Percentiles rank a stretch among this genome's conserved stretches.
Conservation (phyloP, 2,797 vertebrate genomes). For the Neosalanx taihuensis region DNA sequence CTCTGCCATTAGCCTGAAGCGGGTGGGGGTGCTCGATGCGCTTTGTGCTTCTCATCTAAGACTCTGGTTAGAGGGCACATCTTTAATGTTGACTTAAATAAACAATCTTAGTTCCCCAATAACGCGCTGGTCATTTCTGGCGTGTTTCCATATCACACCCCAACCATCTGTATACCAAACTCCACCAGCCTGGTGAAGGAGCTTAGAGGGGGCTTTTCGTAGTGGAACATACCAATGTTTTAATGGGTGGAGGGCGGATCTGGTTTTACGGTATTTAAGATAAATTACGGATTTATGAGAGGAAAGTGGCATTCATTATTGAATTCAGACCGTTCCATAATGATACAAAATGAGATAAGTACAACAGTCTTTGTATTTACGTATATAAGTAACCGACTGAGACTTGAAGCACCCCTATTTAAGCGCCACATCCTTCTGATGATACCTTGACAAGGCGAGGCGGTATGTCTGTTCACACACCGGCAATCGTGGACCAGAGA, state of each 20-base stretch:
- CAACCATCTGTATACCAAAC: slow-evolving; percentile 17
- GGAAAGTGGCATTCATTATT: too few species aligned
- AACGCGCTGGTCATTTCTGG: slow-evolving; percentile 54
- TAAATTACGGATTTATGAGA: not conserved
- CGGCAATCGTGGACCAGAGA: not conserved
- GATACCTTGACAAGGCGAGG: not conserved
- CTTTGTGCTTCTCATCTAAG: not conserved
- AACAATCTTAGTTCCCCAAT: slow-evolving; percentile 4
- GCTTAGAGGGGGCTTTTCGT: slow-evolving; percentile 23
- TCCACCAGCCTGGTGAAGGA: not conserved
- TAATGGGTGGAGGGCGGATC: not conserved
- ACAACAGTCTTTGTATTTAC: not conserved
- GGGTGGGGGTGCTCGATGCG: not conserved
- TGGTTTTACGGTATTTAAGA: not conserved
- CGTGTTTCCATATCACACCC: slow-evolving; percentile 45
- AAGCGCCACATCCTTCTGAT: not conserved
- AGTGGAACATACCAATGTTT: slow-evolving; percentile 54
- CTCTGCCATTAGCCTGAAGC: not conserved
- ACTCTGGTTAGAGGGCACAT: too few species aligned
- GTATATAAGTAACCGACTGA: accelerated
- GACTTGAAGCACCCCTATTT: not conserved
- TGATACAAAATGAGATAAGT: not conserved
- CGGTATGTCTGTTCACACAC: not conserved
- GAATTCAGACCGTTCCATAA: not conserved
- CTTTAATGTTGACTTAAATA: not conserved